A percentile compares a stretch with the other conserved stretches of the same genome.
These are phyloP conservation scores for Bujurquina vittata DNA, from an alignment of 2,113 vertebrate genomes.

Conservation along the genomic window DNA sequence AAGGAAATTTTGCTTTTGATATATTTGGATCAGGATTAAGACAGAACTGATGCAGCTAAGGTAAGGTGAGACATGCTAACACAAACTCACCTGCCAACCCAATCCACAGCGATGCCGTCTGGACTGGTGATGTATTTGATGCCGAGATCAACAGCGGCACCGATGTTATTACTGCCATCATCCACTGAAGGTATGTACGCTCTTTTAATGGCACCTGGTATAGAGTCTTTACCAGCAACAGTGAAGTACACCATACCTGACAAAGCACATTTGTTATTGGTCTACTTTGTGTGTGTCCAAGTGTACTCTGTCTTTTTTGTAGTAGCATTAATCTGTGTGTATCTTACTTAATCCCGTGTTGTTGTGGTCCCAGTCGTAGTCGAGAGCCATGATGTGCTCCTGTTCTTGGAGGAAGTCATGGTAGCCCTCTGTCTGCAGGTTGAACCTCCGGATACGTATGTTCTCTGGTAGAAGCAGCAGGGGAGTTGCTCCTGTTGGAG, in stretches of 20 bases:
- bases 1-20: neutral
- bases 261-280: neutral
- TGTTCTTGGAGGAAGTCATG: conserved; percentile 89
- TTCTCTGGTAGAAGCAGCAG: conserved; percentile 90
- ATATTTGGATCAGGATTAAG: neutral
- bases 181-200: conserved; percentile 89
- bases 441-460: conserved; percentile 89
- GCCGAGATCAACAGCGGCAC: conserved; percentile 83
- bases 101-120: conserved; percentile 93
- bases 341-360: conserved; percentile 86
- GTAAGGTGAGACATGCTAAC: neutral
- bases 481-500: conserved; percentile 81
- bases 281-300: neutral
- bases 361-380: conserved; percentile 94
- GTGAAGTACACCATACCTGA: conserved; percentile 92
- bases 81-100: conserved; percentile 88
- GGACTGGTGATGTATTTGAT: conserved; percentile 89
- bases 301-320: neutral
- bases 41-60: neutral
- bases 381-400: conserved; percentile 87
- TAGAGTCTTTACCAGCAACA: conserved; percentile 81
- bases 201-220: conserved; percentile 88
- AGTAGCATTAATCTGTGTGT: neutral
- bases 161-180: conserved; percentile 87
- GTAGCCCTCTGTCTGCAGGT: conserved; percentile 86